Conservation (phyloP, 2,113 vertebrate genomes). For the Chaetura pelagica region DNA sequence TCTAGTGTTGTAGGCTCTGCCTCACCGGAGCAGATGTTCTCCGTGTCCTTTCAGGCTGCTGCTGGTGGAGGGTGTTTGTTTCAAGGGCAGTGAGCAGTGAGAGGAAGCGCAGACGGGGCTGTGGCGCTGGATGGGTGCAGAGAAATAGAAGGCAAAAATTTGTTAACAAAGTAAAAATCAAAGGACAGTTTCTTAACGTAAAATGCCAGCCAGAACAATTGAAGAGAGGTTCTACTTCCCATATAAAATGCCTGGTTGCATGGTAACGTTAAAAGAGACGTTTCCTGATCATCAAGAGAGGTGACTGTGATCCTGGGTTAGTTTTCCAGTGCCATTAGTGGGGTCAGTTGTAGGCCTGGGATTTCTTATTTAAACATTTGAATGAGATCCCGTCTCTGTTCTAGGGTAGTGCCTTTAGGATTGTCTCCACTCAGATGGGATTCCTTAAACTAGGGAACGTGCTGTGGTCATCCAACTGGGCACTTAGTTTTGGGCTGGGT, state of each 20-base stretch:
- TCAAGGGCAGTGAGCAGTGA: neutral
- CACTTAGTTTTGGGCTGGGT: neutral
- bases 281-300: neutral
- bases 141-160: neutral
- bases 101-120: neutral
- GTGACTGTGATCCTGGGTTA: rapidly evolving
- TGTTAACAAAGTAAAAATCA: rapidly evolving
- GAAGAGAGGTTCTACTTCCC: neutral
- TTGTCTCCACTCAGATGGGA: neutral
- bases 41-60: neutral
- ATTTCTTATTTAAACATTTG: conserved; percentile 19
- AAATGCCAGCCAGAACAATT: neutral
- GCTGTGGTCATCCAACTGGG: neutral
- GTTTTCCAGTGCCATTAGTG: neutral
- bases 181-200: neutral
- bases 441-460: neutral
- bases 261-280: rapidly evolving
- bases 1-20: neutral
- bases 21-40: neutral
- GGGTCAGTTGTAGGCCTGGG: neutral
- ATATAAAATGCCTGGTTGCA: neutral
- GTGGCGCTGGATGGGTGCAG: rapidly evolving
- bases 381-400: neutral
- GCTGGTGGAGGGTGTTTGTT: neutral
- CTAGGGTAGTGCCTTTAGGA: conserved; percentile 5